These are phyloP conservation scores for Australoheros facetus DNA, from an alignment of 2,797 vertebrate genomes.

Conservation along the genomic window DNA sequence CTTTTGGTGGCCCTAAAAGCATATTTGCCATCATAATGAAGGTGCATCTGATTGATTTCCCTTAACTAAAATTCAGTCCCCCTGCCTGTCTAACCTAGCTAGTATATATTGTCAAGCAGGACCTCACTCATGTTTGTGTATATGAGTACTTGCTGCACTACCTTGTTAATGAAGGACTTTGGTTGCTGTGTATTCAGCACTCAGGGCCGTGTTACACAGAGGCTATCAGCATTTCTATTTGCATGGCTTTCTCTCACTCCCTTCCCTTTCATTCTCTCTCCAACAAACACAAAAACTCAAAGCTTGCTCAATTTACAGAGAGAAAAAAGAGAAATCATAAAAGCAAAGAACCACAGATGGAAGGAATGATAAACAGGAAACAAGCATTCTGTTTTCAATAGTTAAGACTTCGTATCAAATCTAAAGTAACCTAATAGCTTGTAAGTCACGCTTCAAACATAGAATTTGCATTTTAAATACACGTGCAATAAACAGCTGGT, in stretches of 20 bases:
- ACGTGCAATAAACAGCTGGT: slow-evolving; percentile 38
- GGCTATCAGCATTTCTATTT: slow-evolving; percentile 45
- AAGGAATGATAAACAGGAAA: not conserved
- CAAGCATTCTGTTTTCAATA: slow-evolving; percentile 15
- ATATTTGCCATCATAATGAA: slow-evolving; percentile 65
- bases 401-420: slow-evolving; percentile 32
- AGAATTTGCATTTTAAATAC: slow-evolving; percentile 45
- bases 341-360: not conserved
- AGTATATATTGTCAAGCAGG: slow-evolving; percentile 33
- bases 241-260: slow-evolving; percentile 1
- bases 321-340: slow-evolving; percentile 21
- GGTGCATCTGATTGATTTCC: slow-evolving; percentile 54
- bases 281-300: slow-evolving; percentile 12
- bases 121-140: slow-evolving; percentile 17
- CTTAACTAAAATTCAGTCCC: slow-evolving; percentile 33
- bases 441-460: slow-evolving; percentile 16
- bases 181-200: slow-evolving; percentile 36
- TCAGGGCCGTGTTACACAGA: slow-evolving; percentile 34
- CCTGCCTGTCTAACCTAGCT: slow-evolving; percentile 54
- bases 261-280: slow-evolving; percentile 14
- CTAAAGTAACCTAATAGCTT: slow-evolving; percentile 30
- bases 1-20: slow-evolving; percentile 29
- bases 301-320: slow-evolving; percentile 29
- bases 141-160: slow-evolving; percentile 21
- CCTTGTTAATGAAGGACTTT: slow-evolving; percentile 57